Evolutionary conservation across 2,888 invertebrate species (phyloP).

Genomic region (Pocota personata): DNA sequence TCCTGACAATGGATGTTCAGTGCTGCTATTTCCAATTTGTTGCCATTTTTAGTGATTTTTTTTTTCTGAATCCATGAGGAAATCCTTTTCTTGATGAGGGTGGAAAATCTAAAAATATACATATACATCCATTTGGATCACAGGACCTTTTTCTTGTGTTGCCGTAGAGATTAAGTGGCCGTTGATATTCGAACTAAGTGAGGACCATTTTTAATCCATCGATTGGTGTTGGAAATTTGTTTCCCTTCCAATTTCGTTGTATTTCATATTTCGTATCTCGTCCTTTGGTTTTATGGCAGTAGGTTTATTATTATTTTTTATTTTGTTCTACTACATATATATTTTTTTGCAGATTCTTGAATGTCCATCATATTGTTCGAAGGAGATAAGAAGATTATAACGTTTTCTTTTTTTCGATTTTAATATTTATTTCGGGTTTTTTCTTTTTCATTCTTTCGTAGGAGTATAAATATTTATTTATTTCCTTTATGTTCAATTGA

Average conservation of each 20-base stretch:
- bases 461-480: slow-evolving; percentile 30
- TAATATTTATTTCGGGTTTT: slow-evolving; percentile 7
- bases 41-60: slow-evolving; percentile 22
- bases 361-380: slow-evolving; percentile 38
- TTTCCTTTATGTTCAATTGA: slow-evolving; percentile 44
- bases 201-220: slow-evolving; percentile 53
- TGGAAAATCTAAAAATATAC: slow-evolving; percentile 34
- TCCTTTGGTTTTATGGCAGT: slow-evolving; percentile 22
- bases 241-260: slow-evolving; percentile 16
- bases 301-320: slow-evolving; percentile 21
- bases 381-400: slow-evolving; percentile 46
- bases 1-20: slow-evolving; percentile 43
- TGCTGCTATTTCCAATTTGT: slow-evolving; percentile 46
- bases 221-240: slow-evolving; percentile 60
- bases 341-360: slow-evolving; percentile 10
- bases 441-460: neutral
- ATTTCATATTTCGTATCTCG: slow-evolving; percentile 15
- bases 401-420: slow-evolving; percentile 6
- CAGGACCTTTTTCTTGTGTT: slow-evolving; percentile 7
- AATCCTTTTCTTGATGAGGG: slow-evolving; percentile 15
- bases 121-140: slow-evolving; percentile 14
- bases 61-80: neutral
- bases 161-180: slow-evolving; percentile 55
- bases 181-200: slow-evolving; percentile 58
- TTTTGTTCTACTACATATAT: neutral